Conservation (phyloP, 35 echinoderm and acorn worm genomes). For the Anneissia japonica region DNA sequence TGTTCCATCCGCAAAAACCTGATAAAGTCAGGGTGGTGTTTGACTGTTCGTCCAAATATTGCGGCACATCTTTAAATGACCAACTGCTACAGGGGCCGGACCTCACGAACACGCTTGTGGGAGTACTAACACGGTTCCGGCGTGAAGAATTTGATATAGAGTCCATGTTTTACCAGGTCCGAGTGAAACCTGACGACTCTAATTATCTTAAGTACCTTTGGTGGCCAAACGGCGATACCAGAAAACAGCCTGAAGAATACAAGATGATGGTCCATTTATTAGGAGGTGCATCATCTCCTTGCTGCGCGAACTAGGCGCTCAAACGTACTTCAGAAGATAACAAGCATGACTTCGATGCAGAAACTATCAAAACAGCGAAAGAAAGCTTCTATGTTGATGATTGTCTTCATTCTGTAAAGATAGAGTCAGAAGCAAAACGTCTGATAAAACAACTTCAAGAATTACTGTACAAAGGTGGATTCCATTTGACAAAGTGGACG, state of each 20-base stretch:
- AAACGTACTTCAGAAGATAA: conserved; percentile 16
- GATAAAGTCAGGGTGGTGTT: conserved; percentile 21
- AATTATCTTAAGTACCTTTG: conserved; percentile 20
- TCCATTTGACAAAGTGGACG: no score
- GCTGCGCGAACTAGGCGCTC: conserved; percentile 37
- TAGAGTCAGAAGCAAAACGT: conserved; percentile 8
- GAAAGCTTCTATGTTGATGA: conserved; percentile 53
- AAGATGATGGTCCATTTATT: conserved; percentile 40
- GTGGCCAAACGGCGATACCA: conserved; percentile 20
- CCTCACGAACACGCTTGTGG: conserved; percentile 22
- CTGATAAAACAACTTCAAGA: background rate
- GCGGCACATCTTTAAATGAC: conserved; percentile 29
- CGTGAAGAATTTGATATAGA: conserved; percentile 8
- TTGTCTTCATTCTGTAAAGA: conserved; percentile 21
- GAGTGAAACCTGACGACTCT: background rate
- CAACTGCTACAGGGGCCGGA: conserved; percentile 27
- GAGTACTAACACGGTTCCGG: conserved; percentile 15
- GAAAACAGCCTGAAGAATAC: background rate
- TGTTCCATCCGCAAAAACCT: conserved; percentile 18
- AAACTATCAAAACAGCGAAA: conserved; percentile 4
- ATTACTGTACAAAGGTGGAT: no score
- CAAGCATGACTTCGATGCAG: conserved; percentile 1
- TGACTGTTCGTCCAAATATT: conserved; percentile 9
- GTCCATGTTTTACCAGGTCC: conserved; percentile 29
- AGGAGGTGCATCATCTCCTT: conserved; percentile 26